Evolutionary conservation across 2,888 invertebrate genomes (phyloP).

Genomic region (Tipula lateralis): DNA sequence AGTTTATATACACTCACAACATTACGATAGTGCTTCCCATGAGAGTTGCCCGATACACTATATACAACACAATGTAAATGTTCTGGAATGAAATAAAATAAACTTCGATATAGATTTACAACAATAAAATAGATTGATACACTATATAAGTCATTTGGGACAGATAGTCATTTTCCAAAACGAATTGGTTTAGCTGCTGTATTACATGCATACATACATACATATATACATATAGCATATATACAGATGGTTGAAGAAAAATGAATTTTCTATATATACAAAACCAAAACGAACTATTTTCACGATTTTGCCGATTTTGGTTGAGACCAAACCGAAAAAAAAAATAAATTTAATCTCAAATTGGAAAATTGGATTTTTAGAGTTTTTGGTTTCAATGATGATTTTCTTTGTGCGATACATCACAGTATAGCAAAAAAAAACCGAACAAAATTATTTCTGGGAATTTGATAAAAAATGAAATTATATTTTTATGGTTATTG

Average conservation of each 20-base stretch:
- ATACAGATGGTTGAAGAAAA: neutral
- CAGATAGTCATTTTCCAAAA: constrained; percentile 29
- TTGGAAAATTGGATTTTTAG: constrained; percentile 19
- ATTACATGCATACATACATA: neutral
- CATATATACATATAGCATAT: neutral
- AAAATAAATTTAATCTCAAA: neutral
- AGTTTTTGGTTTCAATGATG: constrained; percentile 14
- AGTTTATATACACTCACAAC: neutral
- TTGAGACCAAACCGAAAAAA: neutral
- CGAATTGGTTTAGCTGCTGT: neutral
- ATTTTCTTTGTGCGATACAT: neutral
- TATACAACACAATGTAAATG: neutral
- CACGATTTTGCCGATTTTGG: neutral
- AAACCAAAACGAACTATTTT: neutral
- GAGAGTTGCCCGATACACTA: neutral
- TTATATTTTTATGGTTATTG: neutral
- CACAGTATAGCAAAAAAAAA: neutral
- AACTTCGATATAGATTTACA: constrained; percentile 26
- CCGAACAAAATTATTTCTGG: neutral
- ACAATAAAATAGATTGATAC: constrained; percentile 30
- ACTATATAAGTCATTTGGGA: constrained; percentile 29
- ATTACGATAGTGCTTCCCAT: neutral
- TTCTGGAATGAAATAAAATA: neutral
- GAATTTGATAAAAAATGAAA: neutral
- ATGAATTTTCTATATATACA: neutral